Conservation (phyloP, 2,888 invertebrate species). For the Ellobium chinense region DNA sequence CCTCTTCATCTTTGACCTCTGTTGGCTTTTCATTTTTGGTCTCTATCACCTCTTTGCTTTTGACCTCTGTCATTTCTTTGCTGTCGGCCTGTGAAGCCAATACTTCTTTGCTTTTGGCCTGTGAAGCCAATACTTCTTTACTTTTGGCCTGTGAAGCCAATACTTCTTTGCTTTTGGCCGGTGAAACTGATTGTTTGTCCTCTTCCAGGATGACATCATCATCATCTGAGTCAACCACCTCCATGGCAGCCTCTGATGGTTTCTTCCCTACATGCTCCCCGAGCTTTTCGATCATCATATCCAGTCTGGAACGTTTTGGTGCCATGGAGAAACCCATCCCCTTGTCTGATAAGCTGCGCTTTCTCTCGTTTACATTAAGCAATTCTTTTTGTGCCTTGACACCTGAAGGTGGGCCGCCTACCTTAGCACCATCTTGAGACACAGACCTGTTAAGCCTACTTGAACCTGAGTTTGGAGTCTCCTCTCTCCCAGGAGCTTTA, state of each 20-base stretch:
- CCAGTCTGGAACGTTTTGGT: not conserved
- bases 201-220: not conserved
- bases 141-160: not conserved
- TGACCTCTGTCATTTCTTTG: not conserved
- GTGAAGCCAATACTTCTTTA: not conserved
- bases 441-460: too few relatives aligned
- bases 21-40: too few relatives aligned
- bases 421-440: too few relatives aligned
- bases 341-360: not conserved
- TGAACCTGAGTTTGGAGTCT: too few relatives aligned
- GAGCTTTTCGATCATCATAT: not conserved
- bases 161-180: too few relatives aligned
- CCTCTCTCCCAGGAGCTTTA: too few relatives aligned
- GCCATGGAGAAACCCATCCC: not conserved
- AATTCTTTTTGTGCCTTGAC: not conserved
- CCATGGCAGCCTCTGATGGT: not conserved
- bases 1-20: not conserved
- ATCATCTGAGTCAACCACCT: constrained; percentile 9
- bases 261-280: not conserved
- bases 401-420: too few relatives aligned
- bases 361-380: not conserved
- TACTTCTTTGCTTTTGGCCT: not conserved
- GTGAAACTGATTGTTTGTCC: not conserved
- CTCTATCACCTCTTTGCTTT: too few relatives aligned
- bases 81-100: not conserved